These are phyloP conservation scores for Hippocampus barbouri DNA, from an alignment of 2,113 vertebrate genomes.

Conservation along the genomic window DNA sequence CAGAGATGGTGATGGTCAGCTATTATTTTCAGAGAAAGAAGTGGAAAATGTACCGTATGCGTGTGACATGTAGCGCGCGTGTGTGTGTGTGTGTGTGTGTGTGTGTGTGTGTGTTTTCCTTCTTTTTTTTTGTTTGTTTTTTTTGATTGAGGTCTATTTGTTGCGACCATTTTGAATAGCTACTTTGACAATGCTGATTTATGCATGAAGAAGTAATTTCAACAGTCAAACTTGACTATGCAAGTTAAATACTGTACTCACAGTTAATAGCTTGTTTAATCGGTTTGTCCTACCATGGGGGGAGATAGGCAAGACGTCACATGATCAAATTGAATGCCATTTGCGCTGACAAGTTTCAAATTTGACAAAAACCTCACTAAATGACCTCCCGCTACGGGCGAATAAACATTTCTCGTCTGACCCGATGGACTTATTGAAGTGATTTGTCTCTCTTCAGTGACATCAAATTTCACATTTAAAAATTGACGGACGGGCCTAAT, in stretches of 20 bases:
- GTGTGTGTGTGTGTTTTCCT: neutral
- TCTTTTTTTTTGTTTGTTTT: too few species aligned
- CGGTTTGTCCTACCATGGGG: too few species aligned
- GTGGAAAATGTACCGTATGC: neutral
- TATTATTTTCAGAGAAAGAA: neutral
- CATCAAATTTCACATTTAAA: slow-evolving; percentile 37
- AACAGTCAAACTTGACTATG: neutral
- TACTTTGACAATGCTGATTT: neutral
- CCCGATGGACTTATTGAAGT: slow-evolving; percentile 37
- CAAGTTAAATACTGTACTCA: too few species aligned
- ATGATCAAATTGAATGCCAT: slow-evolving; percentile 12
- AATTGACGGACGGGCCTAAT: slow-evolving; percentile 29
- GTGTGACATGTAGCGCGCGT: neutral
- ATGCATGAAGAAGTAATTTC: neutral
- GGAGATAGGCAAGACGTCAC: too few species aligned
- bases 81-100: neutral
- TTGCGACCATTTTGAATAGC: neutral
- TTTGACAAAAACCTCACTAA: slow-evolving; percentile 1
- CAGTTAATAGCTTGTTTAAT: too few species aligned
- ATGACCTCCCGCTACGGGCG: slow-evolving; percentile 2
- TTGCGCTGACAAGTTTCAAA: slow-evolving; percentile 36
- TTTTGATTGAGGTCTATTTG: too few species aligned
- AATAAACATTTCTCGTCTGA: slow-evolving; percentile 18
- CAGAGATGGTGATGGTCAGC: neutral
- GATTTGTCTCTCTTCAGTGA: slow-evolving; percentile 25